Percentiles rank a stretch among this genome's conserved stretches.
Conservation (phyloP, 2,888 invertebrate genomes). For the Pogonocherus hispidulus region DNA sequence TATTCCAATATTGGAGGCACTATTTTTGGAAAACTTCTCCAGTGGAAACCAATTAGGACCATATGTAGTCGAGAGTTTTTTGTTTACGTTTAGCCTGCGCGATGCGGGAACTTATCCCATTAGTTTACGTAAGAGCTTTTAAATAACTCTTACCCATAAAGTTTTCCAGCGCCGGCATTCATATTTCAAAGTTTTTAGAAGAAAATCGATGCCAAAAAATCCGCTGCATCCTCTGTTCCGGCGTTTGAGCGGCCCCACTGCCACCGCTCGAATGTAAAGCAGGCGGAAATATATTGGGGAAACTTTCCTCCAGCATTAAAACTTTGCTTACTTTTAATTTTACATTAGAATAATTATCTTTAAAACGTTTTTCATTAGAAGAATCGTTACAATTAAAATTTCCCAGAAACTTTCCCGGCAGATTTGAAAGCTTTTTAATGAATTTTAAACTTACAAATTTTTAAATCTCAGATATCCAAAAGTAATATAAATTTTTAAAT, state of each 20-base stretch:
- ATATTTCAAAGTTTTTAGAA: constrained; percentile 50
- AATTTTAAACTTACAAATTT: constrained; percentile 44
- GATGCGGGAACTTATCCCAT: constrained; percentile 44
- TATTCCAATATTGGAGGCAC: not conserved
- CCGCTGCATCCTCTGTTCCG: constrained; percentile 21
- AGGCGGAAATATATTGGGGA: constrained; percentile 47
- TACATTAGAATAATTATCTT: constrained; percentile 54
- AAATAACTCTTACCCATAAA: constrained; percentile 47
- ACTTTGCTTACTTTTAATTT: constrained; percentile 53
- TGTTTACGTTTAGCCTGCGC: constrained; percentile 12
- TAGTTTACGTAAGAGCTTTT: constrained; percentile 46
- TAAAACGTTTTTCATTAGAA: constrained; percentile 55
- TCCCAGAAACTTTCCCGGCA: constrained; percentile 48
- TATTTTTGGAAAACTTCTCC: constrained; percentile 4
- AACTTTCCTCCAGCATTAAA: constrained; percentile 47
- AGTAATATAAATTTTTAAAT: constrained; percentile 46
- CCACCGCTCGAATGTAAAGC: constrained; percentile 30
- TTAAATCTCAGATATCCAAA: constrained; percentile 37
- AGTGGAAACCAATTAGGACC: constrained; percentile 1
- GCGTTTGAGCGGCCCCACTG: not conserved
- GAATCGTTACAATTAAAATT: constrained; percentile 53
- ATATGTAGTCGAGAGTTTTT: constrained; percentile 1
- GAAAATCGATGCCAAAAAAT: constrained; percentile 33
- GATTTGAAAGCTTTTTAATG: constrained; percentile 52
- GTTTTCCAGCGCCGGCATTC: constrained; percentile 41